Evolutionary conservation across 2,113 vertebrate genomes (phyloP).

Genomic region (Sisor rabdophorus): DNA sequence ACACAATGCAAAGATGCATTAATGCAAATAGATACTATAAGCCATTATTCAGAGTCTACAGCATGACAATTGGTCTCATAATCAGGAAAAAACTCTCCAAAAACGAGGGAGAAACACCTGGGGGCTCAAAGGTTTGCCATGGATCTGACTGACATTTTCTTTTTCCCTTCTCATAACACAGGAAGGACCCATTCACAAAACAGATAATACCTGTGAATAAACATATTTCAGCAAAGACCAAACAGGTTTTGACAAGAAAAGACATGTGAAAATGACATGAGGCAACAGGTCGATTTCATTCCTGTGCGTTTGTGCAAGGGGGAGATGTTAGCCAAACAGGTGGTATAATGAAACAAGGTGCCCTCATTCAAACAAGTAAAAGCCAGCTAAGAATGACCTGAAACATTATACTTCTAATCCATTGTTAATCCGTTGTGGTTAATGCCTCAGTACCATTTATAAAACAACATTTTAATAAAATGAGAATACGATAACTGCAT

Average conservation of each 20-base stretch:
- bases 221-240: not conserved
- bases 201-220: not conserved
- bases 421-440: no score
- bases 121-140: conserved; percentile 2
- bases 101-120: not conserved
- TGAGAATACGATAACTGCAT: no score
- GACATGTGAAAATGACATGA: not conserved
- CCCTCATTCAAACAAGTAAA: conserved; percentile 7
- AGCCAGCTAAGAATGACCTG: not conserved
- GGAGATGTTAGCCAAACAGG: conserved; percentile 6
- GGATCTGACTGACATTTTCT: not conserved
- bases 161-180: not conserved
- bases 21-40: not conserved
- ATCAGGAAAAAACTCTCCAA: not conserved
- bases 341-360: conserved; percentile 7
- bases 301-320: not conserved
- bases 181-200: not conserved
- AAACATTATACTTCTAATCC: no score
- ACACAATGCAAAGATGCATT: not conserved
- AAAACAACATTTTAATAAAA: no score
- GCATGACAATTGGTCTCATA: not conserved
- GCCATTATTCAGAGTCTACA: not conserved
- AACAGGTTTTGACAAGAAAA: conserved; percentile 32
- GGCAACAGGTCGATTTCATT: conserved; percentile 29
- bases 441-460: no score